Evolutionary conservation across 2,888 invertebrate genomes (phyloP), one percentile per base, ranked within the genome.

Genomic region (Tinea pellionella): DNA sequence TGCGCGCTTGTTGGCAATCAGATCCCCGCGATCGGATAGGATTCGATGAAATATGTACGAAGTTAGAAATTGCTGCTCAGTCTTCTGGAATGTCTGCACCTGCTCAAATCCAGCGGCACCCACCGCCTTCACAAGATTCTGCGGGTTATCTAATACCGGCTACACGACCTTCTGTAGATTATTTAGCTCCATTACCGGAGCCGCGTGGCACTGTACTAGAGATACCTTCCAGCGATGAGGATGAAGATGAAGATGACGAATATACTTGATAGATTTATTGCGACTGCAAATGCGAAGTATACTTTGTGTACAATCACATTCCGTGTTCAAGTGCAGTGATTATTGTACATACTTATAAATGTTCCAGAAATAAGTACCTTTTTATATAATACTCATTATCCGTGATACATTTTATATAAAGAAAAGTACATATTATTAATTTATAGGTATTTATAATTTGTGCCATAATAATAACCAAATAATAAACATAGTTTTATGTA

Each of bases 1-100:
- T 95, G 94, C 89, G 89, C 8, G 90, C 90, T 12, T 95, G 95
- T 67, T 95, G 95, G 95, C 91, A 92, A 69, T 90, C 92, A 0
- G 95, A 96, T 67, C 93, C 96, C 0, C 89, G 91, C 60, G 93
- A 95, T 66, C 88, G 96, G 59, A 89, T 93, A 55, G 90, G 88
- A 15, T 96, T 96, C 71, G 78, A 90, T 19, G 91, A 92, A 64
- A 92, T 95, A 65, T 89, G 90, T 73, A 89, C 89, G 32, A 90
- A 90, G 67, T 76, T 93, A 61, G 90, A 90, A 62, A 88, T 88
- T 42, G 83, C 83, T 6, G 75, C 78, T n/a, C 72, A 75, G 7
- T 74, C 71, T 0, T 66, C 75, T 32, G 75, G 63, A 55, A 64
- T 64, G 7, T 65, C 65, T 8, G 63, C 67, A 43, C 83, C 75